Conservation (phyloP, 2,888 invertebrate genomes). For the Thyatira batis region DNA sequence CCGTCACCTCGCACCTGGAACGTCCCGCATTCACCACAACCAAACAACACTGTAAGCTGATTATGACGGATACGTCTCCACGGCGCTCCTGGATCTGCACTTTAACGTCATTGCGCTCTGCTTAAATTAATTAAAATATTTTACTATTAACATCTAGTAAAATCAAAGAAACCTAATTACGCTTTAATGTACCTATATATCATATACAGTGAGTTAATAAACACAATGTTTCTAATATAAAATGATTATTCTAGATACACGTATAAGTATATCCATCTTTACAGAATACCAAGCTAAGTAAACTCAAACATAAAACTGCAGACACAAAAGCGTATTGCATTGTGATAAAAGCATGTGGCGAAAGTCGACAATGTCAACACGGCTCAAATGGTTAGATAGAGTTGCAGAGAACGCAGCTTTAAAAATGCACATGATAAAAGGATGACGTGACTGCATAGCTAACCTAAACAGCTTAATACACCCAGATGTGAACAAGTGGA, state of each 20-base stretch:
- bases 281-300: not conserved
- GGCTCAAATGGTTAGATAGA: not conserved
- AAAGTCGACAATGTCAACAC: not conserved
- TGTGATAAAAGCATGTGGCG: not conserved
- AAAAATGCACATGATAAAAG: not conserved
- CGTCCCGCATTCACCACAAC: constrained; percentile 36
- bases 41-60: constrained; percentile 62
- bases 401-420: not conserved
- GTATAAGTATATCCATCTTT: not conserved
- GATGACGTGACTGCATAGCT: not conserved
- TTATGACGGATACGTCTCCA: constrained; percentile 48
- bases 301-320: not conserved
- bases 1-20: constrained; percentile 59
- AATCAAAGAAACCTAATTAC: no score
- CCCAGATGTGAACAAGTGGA: not conserved
- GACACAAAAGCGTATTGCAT: not conserved
- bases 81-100: constrained; percentile 18
- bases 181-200: no score
- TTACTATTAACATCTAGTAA: no score
- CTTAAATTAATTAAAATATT: not conserved
- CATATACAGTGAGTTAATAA: no score
- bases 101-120: not conserved
- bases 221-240: no score
- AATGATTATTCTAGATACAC: not conserved
- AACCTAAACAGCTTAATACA: no score